These are phyloP conservation scores for Shargacucullia verbasci DNA, from an alignment of 2,888 invertebrate genomes.

Conservation along the genomic window DNA sequence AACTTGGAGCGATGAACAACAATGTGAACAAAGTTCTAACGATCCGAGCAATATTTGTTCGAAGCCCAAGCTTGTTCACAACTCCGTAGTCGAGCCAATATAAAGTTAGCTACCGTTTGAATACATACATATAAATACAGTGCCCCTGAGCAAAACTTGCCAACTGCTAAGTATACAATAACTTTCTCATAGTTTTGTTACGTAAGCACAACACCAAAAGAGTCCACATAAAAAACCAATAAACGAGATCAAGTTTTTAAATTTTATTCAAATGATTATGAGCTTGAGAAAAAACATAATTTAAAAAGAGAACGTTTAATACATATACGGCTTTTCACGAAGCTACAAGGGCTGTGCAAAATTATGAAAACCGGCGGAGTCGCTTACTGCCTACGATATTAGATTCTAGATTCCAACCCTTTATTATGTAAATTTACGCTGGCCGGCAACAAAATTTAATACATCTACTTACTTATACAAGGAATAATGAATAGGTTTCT, in stretches of 20 bases:
- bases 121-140: constrained; percentile 45
- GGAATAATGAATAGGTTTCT: constrained; percentile 62
- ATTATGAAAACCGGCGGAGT: constrained; percentile 62
- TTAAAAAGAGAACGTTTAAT: constrained; percentile 33
- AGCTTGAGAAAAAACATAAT: constrained; percentile 16
- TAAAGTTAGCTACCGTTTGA: constrained; percentile 66
- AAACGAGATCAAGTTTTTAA: constrained; percentile 21
- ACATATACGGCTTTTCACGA: constrained; percentile 53
- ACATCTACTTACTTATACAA: constrained; percentile 62
- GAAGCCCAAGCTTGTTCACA: constrained; percentile 62
- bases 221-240: constrained; percentile 16
- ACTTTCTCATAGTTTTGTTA: constrained; percentile 31
- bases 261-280: constrained; percentile 23
- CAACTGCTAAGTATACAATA: constrained; percentile 40
- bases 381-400: constrained; percentile 60
- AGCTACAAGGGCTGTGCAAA: constrained; percentile 53
- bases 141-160: constrained; percentile 31
- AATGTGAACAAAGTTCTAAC: constrained; percentile 74
- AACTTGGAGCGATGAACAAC: constrained; percentile 77
- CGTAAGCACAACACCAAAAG: constrained; percentile 24
- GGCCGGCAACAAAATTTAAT: constrained; percentile 67
- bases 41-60: constrained; percentile 76
- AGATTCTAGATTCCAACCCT: constrained; percentile 63
- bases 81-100: constrained; percentile 72
- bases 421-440: constrained; percentile 71